A percentile compares a stretch with the other conserved stretches of the same genome.
These are phyloP conservation scores for Disparrhopalites patrizii DNA, from an alignment of 2,888 invertebrate species.

Conservation along the genomic window DNA sequence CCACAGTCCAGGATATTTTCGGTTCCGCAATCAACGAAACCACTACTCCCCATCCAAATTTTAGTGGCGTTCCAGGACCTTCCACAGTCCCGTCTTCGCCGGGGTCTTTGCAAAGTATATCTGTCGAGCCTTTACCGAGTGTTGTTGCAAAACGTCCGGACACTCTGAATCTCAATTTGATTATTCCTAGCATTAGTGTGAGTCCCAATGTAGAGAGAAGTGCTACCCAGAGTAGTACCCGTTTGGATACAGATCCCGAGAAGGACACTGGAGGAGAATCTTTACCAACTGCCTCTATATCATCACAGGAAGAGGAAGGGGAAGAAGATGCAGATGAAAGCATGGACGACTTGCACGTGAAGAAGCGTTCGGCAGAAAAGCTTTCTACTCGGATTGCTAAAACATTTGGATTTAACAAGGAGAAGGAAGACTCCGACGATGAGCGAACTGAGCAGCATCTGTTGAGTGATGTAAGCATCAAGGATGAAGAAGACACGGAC, in stretches of 20 bases:
- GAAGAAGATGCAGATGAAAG: conserved; percentile 33
- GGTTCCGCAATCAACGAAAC: conserved; percentile 17
- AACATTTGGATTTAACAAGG: conserved; percentile 41
- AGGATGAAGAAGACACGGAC: neutral
- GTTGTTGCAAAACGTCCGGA: neutral
- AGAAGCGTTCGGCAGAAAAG: conserved; percentile 21
- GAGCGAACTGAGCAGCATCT: conserved; percentile 40
- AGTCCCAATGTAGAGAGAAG: too few relatives aligned
- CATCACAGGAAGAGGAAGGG: conserved; percentile 17
- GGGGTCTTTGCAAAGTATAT: neutral
- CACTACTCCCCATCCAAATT: neutral
- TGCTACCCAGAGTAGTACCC: too few relatives aligned
- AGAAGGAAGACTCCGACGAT: conserved; percentile 25
- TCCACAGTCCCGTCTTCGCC: neutral
- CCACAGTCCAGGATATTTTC: conserved; percentile 48
- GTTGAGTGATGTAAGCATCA: conserved; percentile 35
- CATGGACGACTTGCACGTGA: conserved; percentile 37
- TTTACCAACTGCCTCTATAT: conserved; percentile 2
- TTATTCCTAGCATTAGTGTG: too few relatives aligned
- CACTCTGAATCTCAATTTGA: neutral
- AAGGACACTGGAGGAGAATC: too few relatives aligned
- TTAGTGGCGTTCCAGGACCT: neutral
- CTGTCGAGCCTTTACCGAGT: neutral
- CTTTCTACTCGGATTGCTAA: conserved; percentile 41
- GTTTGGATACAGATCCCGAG: too few relatives aligned